Conservation (phyloP, 1,140 invertebrate species). For the Brachionus rubens region DNA sequence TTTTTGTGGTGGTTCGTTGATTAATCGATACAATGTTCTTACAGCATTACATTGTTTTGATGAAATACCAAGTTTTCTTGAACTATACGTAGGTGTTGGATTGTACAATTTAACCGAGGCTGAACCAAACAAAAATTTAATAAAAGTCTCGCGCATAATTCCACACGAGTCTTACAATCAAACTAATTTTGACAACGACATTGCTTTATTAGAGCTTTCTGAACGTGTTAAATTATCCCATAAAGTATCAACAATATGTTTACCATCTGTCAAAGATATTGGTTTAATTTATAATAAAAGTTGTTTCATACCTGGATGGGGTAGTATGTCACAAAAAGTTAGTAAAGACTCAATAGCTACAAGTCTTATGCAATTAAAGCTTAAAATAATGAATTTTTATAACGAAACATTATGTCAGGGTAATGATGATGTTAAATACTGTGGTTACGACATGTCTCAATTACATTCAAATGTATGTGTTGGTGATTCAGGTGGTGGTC, state of each 20-base stretch:
- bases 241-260: background rate
- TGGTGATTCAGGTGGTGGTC: conserved; percentile 23
- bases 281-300: background rate
- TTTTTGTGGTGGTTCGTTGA: conserved; percentile 48
- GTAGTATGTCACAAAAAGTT: conserved; percentile 6
- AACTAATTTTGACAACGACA: background rate
- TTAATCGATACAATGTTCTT: conserved; percentile 47
- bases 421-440: background rate
- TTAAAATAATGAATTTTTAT: background rate
- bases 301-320: conserved; percentile 3
- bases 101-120: background rate
- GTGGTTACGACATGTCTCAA: background rate
- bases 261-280: background rate
- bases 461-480: conserved; percentile 3
- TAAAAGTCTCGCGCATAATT: background rate
- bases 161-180: background rate
- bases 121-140: background rate
- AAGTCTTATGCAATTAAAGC: background rate
- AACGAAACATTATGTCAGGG: background rate
- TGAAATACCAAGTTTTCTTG: background rate
- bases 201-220: background rate
- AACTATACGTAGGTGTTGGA: background rate
- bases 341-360: background rate
- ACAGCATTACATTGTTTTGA: conserved; percentile 48
- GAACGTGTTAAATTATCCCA: background rate